Evolutionary conservation across 2,113 vertebrate species (phyloP).

Genomic region (Andinoacara biseriatus): DNA sequence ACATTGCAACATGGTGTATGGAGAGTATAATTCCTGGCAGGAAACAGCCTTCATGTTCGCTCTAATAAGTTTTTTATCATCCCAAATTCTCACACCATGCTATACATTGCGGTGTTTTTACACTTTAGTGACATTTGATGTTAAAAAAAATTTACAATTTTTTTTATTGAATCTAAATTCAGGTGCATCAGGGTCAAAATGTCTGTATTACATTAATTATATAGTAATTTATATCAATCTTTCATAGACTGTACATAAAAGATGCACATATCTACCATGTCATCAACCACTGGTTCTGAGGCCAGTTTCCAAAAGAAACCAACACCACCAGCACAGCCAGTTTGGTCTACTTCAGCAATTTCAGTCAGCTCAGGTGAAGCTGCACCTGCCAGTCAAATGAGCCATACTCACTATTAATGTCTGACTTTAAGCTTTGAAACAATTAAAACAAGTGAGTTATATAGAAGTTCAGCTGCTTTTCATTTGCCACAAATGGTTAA

Average conservation of each 20-base stretch:
- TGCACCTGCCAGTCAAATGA: accelerated
- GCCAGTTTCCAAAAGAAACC: too few species aligned
- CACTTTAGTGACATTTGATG: background rate
- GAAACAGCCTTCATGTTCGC: constrained; percentile 25
- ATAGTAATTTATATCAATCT: background rate
- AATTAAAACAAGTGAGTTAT: background rate
- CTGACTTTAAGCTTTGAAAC: background rate
- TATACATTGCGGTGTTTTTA: background rate
- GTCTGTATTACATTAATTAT: background rate
- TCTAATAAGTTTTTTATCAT: background rate
- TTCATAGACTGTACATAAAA: background rate
- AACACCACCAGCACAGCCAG: background rate
- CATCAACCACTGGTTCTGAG: background rate
- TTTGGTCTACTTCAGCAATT: too few species aligned
- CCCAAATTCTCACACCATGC: background rate
- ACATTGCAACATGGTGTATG: constrained; percentile 13
- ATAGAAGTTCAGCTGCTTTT: background rate
- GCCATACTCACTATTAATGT: background rate
- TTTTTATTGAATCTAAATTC: background rate
- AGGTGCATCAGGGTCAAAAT: background rate
- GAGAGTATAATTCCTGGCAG: constrained; percentile 20
- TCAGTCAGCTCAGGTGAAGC: background rate
- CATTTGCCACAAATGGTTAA: background rate
- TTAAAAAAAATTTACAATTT: background rate
- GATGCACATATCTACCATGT: background rate